phyloP scores from a whole-genome alignment of 1,140 invertebrate species.

The Ectropis grisescens region DNA sequence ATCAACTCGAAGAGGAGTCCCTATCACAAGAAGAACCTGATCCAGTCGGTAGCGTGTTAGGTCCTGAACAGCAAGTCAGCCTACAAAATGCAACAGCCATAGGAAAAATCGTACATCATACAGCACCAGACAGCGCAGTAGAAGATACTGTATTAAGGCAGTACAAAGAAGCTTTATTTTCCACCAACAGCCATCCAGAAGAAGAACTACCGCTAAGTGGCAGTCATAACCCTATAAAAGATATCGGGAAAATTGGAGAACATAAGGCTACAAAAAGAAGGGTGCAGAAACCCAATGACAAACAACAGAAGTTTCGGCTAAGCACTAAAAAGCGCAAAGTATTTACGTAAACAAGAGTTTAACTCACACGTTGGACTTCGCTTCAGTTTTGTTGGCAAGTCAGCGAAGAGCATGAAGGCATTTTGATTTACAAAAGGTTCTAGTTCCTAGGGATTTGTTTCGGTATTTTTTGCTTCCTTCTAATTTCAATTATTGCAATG shows the following conservation, averaged over 20 bases:
- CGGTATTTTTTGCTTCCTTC: no score
- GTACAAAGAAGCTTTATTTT: conserved; percentile 23
- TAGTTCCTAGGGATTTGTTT: no score
- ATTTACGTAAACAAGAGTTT: no score
- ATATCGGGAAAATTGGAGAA: conserved; percentile 13
- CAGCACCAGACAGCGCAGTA: not conserved
- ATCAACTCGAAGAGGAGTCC: conserved; percentile 25
- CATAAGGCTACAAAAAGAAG: no score
- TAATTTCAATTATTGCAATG: no score
- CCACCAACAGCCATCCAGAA: conserved; percentile 1
- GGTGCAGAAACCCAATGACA: no score
- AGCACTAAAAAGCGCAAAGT: no score
- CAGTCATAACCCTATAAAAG: conserved; percentile 17
- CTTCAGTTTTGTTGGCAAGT: no score
- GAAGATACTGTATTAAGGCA: conserved; percentile 22
- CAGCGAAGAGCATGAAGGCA: no score
- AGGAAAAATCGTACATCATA: conserved; percentile 10
- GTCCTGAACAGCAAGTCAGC: conserved; percentile 25
- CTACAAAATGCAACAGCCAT: conserved; percentile 19
- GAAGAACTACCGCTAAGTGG: conserved; percentile 17
- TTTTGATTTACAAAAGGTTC: no score
- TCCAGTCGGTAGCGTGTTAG: conserved; percentile 26
- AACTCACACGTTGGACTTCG: no score
- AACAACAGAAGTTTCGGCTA: no score
- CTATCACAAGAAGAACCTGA: conserved; percentile 25